These are phyloP conservation scores for Lycopodina hypogea DNA, from an alignment of 37 sponge, comb jelly and placozoan genomes.

Conservation along the genomic window DNA sequence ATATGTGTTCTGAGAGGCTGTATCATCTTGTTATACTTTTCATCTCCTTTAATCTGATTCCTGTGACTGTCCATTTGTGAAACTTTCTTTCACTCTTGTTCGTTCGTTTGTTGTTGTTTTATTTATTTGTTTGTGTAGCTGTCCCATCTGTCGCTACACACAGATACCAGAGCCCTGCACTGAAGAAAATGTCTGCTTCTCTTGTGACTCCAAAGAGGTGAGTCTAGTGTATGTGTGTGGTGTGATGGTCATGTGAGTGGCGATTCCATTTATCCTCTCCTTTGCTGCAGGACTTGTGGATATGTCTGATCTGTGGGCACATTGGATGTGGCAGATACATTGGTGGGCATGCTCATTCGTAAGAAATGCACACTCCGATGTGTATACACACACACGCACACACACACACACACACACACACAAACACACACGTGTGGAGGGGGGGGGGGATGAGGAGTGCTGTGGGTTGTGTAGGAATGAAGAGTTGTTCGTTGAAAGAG, in stretches of 20 bases:
- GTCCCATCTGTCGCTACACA: slow-evolving; percentile 81
- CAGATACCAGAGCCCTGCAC: slow-evolving; percentile 76
- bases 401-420: slow-evolving; percentile 11
- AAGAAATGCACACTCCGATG: neutral
- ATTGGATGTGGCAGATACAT: slow-evolving; percentile 96
- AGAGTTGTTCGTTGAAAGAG: too few relatives aligned
- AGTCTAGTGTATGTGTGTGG: too few relatives aligned
- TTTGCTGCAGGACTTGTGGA: slow-evolving; percentile 80
- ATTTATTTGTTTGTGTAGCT: too few relatives aligned
- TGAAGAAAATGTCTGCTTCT: slow-evolving; percentile 62
- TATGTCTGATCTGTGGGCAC: slow-evolving; percentile 95
- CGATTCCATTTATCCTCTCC: slow-evolving; percentile 2
- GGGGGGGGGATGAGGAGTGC: too few relatives aligned
- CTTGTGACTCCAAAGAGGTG: slow-evolving; percentile 77
- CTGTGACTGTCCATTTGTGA: too few relatives aligned
- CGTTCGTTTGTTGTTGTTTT: too few relatives aligned
- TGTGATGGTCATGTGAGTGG: neutral
- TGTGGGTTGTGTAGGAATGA: too few relatives aligned
- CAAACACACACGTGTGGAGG: neutral
- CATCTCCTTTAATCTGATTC: too few relatives aligned
- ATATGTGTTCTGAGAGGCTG: too few relatives aligned
- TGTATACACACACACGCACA: neutral
- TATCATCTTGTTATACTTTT: too few relatives aligned
- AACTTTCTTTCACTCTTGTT: slow-evolving; percentile 1
- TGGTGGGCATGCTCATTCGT: slow-evolving; percentile 82